Evolutionary conservation across 2,113 vertebrate species (phyloP), one percentile per base, ranked within the genome.

Genomic region (Burhinus bistriatus): DNA sequence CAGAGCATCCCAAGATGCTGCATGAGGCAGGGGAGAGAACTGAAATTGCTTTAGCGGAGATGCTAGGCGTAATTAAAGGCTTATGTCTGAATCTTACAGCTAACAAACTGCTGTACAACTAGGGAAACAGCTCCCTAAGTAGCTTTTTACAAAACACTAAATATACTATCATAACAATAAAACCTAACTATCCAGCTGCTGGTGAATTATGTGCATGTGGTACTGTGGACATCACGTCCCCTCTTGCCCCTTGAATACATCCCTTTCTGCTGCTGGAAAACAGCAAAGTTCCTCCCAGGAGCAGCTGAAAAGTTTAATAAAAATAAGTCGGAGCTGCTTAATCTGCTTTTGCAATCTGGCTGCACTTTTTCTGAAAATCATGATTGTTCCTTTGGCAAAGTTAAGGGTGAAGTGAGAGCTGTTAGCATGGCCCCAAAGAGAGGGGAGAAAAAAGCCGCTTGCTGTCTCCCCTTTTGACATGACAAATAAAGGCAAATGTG

Each of bases 11-110:
- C 82, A 93, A 87, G 84, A 76, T 83, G 81, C 65, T 92, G 62
- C 29, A 40, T 78, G 76, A 95, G 72, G 77, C 83, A 91, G 64
- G 59, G 73, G 49, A 88, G 42, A 95, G 93, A 83, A 77, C 73
- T 64, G 38, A 96, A 95, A 94, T 75, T 73, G 91, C 86, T 97
- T 97, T 93, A 91, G 89, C 3, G 3, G 57, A 72, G 62, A 73
- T 52, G 55, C 58, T 81, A 73, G 51, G 90, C 88, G 40, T 97
- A 96, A 97, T 97, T 92, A 97, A 94, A 97, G 72, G 89, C 49
- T 88, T 91, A 79, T 64, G 87, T 52, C 75, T 96, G 76, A 92
- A 86, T 89, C 87, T 90, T 84, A 93, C 82, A 91, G 69, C 61
- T 62, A 93, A 93, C 92, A 88, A 95, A 94, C 57, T 77, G 70